A percentile compares a stretch with the other conserved stretches of the same genome.
Conservation (phyloP, 2,888 invertebrate genomes). For the Xiphydria camelus region DNA sequence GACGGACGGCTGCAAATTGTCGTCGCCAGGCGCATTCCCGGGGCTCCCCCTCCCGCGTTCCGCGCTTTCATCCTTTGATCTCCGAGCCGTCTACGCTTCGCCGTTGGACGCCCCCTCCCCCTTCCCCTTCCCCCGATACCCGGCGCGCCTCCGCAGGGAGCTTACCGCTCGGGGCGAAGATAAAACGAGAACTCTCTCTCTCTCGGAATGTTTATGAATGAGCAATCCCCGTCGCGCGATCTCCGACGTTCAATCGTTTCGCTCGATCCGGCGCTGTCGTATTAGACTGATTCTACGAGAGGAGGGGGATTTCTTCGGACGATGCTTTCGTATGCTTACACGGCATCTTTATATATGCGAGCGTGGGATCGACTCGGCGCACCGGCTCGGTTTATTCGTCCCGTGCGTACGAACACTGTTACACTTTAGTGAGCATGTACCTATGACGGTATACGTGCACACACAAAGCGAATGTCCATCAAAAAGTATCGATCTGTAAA, state of each 20-base stretch:
- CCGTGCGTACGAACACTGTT: no score
- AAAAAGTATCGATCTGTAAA: no score
- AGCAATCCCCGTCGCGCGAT: constrained; percentile 25
- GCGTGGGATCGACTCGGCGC: no score
- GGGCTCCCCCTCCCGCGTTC: constrained; percentile 18
- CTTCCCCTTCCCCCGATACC: not conserved
- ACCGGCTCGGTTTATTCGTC: no score
- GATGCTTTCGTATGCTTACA: no score
- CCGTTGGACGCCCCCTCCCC: constrained; percentile 2
- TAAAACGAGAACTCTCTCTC: constrained; percentile 22
- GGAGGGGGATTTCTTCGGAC: no score
- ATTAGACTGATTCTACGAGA: no score
- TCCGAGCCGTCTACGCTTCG: constrained; percentile 7
- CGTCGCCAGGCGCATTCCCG: constrained; percentile 20
- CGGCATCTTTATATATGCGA: no score
- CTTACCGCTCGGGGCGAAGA: constrained; percentile 8
- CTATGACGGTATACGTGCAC: no score
- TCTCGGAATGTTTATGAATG: constrained; percentile 41
- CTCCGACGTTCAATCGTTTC: constrained; percentile 21
- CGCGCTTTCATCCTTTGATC: constrained; percentile 24
- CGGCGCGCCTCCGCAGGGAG: not conserved
- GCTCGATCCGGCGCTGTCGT: constrained; percentile 13
- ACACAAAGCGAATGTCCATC: no score
- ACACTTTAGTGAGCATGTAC: no score
- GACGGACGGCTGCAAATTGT: constrained; percentile 35